Percentiles rank a stretch among this genome's conserved stretches.
phyloP scores from a whole-genome alignment of 2,113 vertebrate species.

The Echinops telfairi region DNA sequence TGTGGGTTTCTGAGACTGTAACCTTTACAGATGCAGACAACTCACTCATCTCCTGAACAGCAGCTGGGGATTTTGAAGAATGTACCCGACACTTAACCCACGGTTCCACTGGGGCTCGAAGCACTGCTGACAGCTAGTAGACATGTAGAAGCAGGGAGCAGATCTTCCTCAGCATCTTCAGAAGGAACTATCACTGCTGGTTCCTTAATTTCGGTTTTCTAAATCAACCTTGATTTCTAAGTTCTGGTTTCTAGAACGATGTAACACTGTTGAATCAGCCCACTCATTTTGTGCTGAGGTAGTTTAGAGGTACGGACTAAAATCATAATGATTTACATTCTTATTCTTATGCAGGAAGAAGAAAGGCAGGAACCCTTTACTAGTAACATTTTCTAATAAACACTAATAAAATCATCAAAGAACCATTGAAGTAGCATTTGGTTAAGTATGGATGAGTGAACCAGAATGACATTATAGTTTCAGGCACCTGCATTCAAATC shows the following conservation, averaged over 20 bases:
- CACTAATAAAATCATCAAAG: not conserved
- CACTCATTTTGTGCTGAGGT: not conserved
- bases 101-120: too few relatives aligned
- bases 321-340: slow-evolving; percentile 30
- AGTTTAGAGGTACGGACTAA: not conserved
- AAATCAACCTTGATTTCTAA: not conserved
- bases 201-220: not conserved
- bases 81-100: too few relatives aligned
- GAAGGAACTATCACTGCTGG: not conserved
- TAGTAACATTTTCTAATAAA: slow-evolving; percentile 11
- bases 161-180: not conserved
- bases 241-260: not conserved
- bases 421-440: not conserved
- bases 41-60: too few relatives aligned
- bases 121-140: not conserved
- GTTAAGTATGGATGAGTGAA: not conserved
- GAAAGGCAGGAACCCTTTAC: not conserved
- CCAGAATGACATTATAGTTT: not conserved
- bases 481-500: not conserved
- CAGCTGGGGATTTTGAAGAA: too few relatives aligned
- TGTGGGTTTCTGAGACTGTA: too few relatives aligned
- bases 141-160: not conserved
- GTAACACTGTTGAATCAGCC: not conserved
- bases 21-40: too few relatives aligned
- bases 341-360: not conserved